phyloP scores from a whole-genome alignment of 2,113 vertebrate genomes.

The Cyanoramphus novaezelandiae region DNA sequence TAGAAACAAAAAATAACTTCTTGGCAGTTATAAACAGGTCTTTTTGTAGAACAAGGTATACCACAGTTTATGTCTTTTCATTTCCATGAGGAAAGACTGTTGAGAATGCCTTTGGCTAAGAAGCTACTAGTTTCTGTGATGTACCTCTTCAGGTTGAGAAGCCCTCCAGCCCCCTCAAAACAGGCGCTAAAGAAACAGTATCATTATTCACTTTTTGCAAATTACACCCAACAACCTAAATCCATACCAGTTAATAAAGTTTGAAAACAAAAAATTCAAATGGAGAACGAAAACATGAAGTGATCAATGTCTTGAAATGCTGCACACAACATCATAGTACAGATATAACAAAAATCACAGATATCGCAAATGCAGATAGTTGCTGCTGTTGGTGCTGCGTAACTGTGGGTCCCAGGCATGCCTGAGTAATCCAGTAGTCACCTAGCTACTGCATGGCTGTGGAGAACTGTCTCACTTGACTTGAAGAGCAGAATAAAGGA shows the following conservation, averaged over 20 bases:
- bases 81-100: not conserved
- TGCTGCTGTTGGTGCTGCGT: not conserved
- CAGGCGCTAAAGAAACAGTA: not conserved
- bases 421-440: not conserved
- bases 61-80: not conserved
- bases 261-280: not conserved
- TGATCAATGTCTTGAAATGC: not conserved
- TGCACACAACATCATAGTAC: not conserved
- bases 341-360: not conserved
- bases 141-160: not conserved
- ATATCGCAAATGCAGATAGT: not conserved
- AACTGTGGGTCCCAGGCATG: not conserved
- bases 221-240: not conserved
- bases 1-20: not conserved
- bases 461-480: constrained; percentile 78
- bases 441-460: constrained; percentile 64
- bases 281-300: not conserved
- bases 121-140: not conserved
- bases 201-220: not conserved
- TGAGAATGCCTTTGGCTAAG: not conserved
- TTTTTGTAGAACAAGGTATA: not conserved
- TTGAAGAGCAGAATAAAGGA: constrained; percentile 19
- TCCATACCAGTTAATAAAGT: not conserved
- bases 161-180: not conserved
- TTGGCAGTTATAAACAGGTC: not conserved